A percentile compares a stretch with the other conserved stretches of the same genome.
These are phyloP conservation scores for Rhamnusium bicolor DNA, from an alignment of 2,888 invertebrate species.

Conservation along the genomic window DNA sequence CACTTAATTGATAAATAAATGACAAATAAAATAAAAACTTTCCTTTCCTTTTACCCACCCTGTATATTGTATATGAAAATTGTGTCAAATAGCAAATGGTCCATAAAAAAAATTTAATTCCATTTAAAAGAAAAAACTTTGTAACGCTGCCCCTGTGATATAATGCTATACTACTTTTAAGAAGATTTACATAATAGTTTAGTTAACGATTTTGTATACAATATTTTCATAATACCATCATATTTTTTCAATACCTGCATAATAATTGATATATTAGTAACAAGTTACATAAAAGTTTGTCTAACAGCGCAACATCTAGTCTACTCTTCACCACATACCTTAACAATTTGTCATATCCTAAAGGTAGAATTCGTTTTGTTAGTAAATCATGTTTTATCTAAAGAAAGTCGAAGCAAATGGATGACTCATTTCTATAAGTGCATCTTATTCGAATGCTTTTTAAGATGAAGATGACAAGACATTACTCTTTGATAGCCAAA, in stretches of 20 bases:
- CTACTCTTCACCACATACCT: not conserved
- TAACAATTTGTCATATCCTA: not conserved
- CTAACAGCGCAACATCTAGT: not conserved
- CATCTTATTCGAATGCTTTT: not conserved
- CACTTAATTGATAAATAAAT: too few species aligned
- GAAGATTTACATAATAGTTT: not conserved
- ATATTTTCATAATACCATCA: not conserved
- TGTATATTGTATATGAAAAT: too few species aligned
- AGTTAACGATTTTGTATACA: not conserved
- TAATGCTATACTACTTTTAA: not conserved
- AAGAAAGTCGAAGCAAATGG: not conserved
- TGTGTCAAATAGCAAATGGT: too few species aligned
- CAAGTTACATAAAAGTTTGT: not conserved
- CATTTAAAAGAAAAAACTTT: too few species aligned
- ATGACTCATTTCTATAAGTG: slow-evolving; percentile 2
- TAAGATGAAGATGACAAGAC: not conserved
- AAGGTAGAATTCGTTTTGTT: not conserved
- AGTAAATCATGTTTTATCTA: not conserved
- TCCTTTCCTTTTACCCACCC: too few species aligned
- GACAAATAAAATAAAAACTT: too few species aligned
- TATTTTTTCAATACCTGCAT: too few species aligned
- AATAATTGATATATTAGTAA: not conserved
- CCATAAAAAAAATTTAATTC: too few species aligned
- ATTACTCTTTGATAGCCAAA: not conserved
- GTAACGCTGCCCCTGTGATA: too few species aligned